phyloP scores from a whole-genome alignment of 1,140 invertebrate species.

The Drosophila eugracilis region DNA sequence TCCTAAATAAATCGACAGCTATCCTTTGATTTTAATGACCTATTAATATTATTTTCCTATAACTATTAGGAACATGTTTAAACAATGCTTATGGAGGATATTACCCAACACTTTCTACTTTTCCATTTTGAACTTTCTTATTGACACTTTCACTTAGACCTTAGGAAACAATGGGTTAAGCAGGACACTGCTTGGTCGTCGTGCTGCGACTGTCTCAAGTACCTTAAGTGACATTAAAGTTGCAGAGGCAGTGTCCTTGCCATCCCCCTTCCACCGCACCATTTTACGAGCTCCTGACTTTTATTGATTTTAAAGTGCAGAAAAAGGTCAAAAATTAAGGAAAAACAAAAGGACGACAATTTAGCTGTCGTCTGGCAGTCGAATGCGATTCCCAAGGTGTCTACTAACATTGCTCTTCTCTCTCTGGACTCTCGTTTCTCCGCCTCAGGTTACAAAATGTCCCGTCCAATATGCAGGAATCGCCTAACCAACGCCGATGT shows the following conservation, averaged over 20 bases:
- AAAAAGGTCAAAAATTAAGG: background rate
- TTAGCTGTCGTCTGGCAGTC: too few relatives aligned
- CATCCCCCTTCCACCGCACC: background rate
- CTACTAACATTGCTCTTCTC: conserved; percentile 31
- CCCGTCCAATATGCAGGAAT: conserved; percentile 91
- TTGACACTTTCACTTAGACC: background rate
- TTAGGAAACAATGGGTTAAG: background rate
- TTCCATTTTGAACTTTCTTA: background rate
- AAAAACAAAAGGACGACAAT: too few relatives aligned
- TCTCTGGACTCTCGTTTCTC: conserved; percentile 4
- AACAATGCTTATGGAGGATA: too few relatives aligned
- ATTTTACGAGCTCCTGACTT: conserved; percentile 40
- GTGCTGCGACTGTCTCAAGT: conserved; percentile 55
- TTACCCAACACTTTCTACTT: too few relatives aligned
- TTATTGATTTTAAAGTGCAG: conserved; percentile 70
- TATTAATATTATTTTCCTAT: too few relatives aligned
- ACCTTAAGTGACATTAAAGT: conserved; percentile 69
- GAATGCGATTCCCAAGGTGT: conserved; percentile 49
- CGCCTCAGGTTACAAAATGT: conserved; percentile 92
- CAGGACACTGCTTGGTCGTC: background rate
- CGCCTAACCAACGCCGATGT: conserved; percentile 90
- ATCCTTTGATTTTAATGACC: too few relatives aligned
- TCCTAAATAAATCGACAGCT: background rate
- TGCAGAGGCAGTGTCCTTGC: conserved; percentile 38
- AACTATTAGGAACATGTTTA: too few relatives aligned